phyloP scores from a whole-genome alignment of 2,888 invertebrate species.

The Loripinus fragilis region DNA sequence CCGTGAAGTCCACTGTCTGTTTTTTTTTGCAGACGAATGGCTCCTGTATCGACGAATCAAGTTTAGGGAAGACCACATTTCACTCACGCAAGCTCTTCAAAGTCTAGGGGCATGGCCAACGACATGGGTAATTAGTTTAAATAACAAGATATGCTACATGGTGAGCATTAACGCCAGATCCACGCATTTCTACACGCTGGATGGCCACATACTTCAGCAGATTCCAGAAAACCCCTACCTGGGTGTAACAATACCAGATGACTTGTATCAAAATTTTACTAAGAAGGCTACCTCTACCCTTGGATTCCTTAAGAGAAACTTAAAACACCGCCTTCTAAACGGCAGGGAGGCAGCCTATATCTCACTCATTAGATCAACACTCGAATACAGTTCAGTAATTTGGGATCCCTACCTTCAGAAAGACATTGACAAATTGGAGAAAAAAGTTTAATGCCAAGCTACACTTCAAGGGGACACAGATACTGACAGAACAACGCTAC shows the following conservation, averaged over 20 bases:
- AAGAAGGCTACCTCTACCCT: background rate
- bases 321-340: background rate
- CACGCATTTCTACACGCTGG: conserved; percentile 17
- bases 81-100: conserved; percentile 8
- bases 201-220: conserved; percentile 31
- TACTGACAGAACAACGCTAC: too few species aligned
- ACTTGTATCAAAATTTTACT: conserved; percentile 1
- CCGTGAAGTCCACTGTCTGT: conserved; percentile 30
- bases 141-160: background rate
- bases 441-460: too few species aligned
- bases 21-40: conserved; percentile 38
- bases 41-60: conserved; percentile 25
- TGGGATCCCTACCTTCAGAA: too few species aligned
- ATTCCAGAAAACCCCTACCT: conserved; percentile 27
- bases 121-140: background rate
- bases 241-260: conserved; percentile 18
- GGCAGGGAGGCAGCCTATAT: background rate
- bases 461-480: too few species aligned
- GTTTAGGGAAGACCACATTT: background rate
- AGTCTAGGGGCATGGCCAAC: background rate
- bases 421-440: background rate
- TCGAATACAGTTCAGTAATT: too few species aligned
- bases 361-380: background rate
- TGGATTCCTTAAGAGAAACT: too few species aligned
- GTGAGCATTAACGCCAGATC: background rate